Base-by-base conservation (phyloP, 2,797 vertebrate species). In the Myoxocephalus aenaeus region DNA sequence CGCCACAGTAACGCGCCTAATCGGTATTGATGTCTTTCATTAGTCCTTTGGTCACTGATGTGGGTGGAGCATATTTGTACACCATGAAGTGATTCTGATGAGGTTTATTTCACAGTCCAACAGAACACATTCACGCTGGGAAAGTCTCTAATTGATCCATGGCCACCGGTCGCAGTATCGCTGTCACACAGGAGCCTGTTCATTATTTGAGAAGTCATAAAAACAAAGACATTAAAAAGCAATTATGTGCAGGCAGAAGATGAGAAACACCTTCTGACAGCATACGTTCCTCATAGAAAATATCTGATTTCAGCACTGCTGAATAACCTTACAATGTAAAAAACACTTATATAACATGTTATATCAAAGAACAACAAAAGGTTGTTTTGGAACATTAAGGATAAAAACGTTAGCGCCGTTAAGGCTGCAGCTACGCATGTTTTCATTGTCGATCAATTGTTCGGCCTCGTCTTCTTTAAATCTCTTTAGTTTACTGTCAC, bases 211-310 rank as follows among this genome's bases (percentile, higher is more conserved):
- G n/a, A 72, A 71, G 82, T 82, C 63, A 69, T 81, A 66, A 89
- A 89, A 82, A 82, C 58, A 77, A 53, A 80, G 62, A 84, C 80
- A 87, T 84, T 88, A 83, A 88, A 87, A 90, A 85, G 78, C 73
- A 72, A 88, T 91, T 85, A 89, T 18, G 12, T 50, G 34, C 64
- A 73, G 50, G 29, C 25, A 48, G 14, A 29, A 40, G 63, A 69
- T 15, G 71, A 82, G 36, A 65, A 70, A 71, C 18, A 62, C 32
- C 20, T 59, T 50, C 44, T 54, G 79, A 71, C 44, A 77, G 66
- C 63, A 65, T 51, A 65, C 32, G 57, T 48, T 73, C 25, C 34
- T 75, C 36, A 51, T 44, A 71, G n/a, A 78, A 82, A 72, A 73
- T 10, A 62, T 61, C 22, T 51, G 20, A 66, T 67, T 40, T 63